Evolutionary conservation across 2,888 invertebrate genomes (phyloP).

Genomic region (Dasysyrphus tricinctus): DNA sequence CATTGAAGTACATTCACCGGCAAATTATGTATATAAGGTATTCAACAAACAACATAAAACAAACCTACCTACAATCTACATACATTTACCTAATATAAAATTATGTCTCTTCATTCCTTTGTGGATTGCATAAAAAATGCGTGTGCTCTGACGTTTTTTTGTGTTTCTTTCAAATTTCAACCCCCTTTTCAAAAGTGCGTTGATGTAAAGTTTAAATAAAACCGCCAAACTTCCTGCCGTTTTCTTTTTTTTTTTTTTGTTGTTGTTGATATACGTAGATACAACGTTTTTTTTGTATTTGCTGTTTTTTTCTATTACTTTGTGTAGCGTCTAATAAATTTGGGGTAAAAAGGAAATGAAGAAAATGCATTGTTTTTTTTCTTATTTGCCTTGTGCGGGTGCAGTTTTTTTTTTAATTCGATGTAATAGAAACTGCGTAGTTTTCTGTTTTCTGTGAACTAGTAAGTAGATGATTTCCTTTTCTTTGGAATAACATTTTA

Average conservation of each 20-base stretch:
- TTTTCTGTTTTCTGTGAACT: background rate
- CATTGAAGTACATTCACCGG: constrained; percentile 56
- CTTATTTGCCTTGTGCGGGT: constrained; percentile 6
- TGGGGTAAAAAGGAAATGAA: constrained; percentile 4
- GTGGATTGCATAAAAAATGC: constrained; percentile 47
- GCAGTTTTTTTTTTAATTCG: constrained; percentile 8
- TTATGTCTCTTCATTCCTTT: constrained; percentile 39
- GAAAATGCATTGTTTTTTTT: constrained; percentile 5
- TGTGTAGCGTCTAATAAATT: constrained; percentile 2
- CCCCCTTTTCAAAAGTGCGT: constrained; percentile 45
- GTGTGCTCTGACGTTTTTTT: constrained; percentile 32
- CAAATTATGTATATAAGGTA: constrained; percentile 59
- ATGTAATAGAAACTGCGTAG: constrained; percentile 4
- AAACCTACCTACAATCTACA: background rate
- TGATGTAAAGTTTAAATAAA: constrained; percentile 64
- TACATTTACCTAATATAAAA: constrained; percentile 22
- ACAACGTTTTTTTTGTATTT: background rate
- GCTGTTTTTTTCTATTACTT: constrained; percentile 26
- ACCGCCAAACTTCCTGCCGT: constrained; percentile 58
- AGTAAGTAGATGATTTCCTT: background rate
- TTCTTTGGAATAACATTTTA: too few relatives aligned
- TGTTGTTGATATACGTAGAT: background rate
- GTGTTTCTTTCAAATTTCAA: constrained; percentile 31
- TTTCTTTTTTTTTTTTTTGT: constrained; percentile 31
- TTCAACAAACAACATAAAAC: constrained; percentile 3